Conservation (phyloP, 2,888 invertebrate genomes). For the Anagyrus pseudococci region DNA sequence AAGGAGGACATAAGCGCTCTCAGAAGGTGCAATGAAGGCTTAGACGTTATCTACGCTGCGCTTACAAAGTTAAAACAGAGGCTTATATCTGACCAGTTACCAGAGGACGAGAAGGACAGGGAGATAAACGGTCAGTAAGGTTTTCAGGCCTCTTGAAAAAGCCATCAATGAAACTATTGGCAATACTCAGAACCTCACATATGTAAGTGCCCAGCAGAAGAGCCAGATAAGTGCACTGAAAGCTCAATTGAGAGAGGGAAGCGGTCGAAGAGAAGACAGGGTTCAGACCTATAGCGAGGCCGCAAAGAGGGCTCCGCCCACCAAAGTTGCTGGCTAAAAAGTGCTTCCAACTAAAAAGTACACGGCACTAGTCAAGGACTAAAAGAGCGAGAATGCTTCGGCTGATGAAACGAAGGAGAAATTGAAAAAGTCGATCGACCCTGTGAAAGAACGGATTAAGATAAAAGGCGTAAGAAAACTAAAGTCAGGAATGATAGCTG, state of each 20-base stretch:
- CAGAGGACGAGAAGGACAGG: background rate
- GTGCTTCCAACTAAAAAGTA: background rate
- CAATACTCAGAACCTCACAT: too few relatives aligned
- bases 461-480: background rate
- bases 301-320: background rate
- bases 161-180: too few relatives aligned
- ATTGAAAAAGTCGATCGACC: background rate
- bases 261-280: too few relatives aligned
- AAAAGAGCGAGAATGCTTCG: background rate
- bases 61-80: background rate
- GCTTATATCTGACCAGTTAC: background rate
- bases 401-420: background rate
- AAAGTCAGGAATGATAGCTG: background rate
- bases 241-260: too few relatives aligned
- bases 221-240: too few relatives aligned
- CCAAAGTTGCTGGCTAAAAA: background rate
- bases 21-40: background rate
- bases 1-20: background rate
- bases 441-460: background rate
- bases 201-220: background rate
- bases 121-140: too few relatives aligned
- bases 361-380: background rate
- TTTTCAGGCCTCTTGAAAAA: too few relatives aligned
- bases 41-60: background rate
- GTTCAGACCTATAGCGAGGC: too few relatives aligned